Percentiles rank a stretch among this genome's conserved stretches.
phyloP scores from a whole-genome alignment of 2,797 vertebrate genomes.

The Crocodylus rhombifer region DNA sequence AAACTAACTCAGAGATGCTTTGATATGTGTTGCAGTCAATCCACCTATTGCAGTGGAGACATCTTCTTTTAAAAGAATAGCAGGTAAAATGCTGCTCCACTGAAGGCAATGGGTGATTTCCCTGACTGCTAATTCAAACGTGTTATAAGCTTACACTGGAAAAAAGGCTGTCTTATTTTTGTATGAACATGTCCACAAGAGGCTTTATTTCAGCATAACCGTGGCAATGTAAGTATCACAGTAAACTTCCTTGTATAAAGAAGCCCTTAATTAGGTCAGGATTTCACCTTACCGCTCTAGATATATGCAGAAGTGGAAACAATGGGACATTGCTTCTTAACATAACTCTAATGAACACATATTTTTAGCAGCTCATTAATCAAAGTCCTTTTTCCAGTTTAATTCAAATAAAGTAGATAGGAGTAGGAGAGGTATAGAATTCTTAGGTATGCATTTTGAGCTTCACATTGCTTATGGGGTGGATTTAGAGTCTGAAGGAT shows the following conservation, averaged over 20 bases:
- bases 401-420: neutral
- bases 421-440: no score
- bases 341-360: neutral
- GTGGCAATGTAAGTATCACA: neutral
- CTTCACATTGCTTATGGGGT: neutral
- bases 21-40: neutral
- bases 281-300: neutral
- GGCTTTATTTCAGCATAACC: neutral
- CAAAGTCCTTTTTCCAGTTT: neutral
- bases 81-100: neutral
- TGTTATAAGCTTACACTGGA: neutral
- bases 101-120: neutral
- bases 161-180: neutral
- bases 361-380: neutral
- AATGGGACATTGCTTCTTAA: neutral
- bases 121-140: neutral
- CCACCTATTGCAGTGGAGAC: neutral
- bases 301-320: neutral
- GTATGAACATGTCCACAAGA: neutral
- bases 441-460: neutral
- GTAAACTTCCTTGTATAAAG: neutral
- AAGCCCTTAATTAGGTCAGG: neutral
- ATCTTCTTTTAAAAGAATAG: neutral
- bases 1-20: neutral
- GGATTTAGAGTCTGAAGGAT: neutral